Evolutionary conservation across 2,113 vertebrate genomes (phyloP), one percentile per base, ranked within the genome.

Genomic region (Micromys minutus): DNA sequence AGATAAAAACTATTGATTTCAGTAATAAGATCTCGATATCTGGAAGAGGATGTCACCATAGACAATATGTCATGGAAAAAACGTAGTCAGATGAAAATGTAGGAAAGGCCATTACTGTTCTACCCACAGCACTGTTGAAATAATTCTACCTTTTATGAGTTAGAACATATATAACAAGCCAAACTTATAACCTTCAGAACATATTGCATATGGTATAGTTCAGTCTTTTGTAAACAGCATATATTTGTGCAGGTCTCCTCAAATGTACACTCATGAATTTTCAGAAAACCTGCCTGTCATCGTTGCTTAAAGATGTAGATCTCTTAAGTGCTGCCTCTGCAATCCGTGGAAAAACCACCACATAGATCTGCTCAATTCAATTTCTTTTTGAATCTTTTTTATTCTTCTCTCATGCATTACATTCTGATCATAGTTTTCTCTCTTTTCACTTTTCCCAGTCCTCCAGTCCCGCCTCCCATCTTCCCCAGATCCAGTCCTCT

Each of bases 251-350:
- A 31, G 13, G 69, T 90, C 72, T 84, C 42, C 47, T 59, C 65
- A 89, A 91, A 22, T 84, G 3, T 39, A 90, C 13, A 4, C 74
- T 87, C 3, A 8, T 26, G 67, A 69, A 80, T 88, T 95, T 94
- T 92, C 36, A 88, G 67, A 85, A 97, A 92, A 90, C 42, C 39
- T 2, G 81, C 76, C 15, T 79, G 21, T 91, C 45, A 69, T 42
- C 65, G 80, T 57, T 29, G 77, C 87, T 88, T 76, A 90, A 63
- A 88, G 36, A 76, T 47, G 92, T 91, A 55, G 69, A 74, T 36
- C 21, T 13, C 4, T 91, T 96, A 52, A 84, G 67, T 42, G 52
- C 15, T 39, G 84, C 89, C 77, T 17, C 5, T 75, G 24, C 1
- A 84, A 52, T 29, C 24, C 71, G 26, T 50, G 89, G 57, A 21